Conservation (phyloP, 2,113 vertebrate genomes). For the Ardeotis arabs region DNA sequence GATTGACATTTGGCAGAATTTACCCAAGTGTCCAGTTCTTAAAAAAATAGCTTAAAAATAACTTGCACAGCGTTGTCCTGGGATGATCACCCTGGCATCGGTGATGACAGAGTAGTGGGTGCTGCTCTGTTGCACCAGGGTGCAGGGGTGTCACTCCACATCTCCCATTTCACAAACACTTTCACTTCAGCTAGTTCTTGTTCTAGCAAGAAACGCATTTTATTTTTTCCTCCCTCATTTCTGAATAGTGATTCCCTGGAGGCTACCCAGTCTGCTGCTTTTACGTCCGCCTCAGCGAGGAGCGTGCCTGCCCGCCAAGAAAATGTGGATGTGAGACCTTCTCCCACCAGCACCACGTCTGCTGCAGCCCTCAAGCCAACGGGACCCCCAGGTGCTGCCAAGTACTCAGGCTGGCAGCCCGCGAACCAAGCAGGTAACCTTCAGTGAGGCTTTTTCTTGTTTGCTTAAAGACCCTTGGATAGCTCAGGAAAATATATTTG, state of each 20-base stretch:
- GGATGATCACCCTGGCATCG: too few relatives aligned
- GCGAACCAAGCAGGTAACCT: slow-evolving; percentile 75
- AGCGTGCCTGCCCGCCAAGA: slow-evolving; percentile 72
- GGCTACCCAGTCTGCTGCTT: slow-evolving; percentile 52
- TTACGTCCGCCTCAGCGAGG: slow-evolving; percentile 56
- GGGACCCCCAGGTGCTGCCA: slow-evolving; percentile 53
- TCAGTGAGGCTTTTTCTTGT: neutral
- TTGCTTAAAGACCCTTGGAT: neutral
- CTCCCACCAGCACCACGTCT: neutral
- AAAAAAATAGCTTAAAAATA: neutral
- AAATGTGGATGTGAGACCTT: slow-evolving; percentile 21
- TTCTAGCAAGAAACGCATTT: neutral
- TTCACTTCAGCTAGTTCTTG: neutral
- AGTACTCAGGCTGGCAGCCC: slow-evolving; percentile 71
- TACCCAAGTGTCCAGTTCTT: neutral
- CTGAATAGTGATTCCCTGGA: slow-evolving; percentile 75
- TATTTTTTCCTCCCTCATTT: neutral
- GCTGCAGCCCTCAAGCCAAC: slow-evolving; percentile 48
- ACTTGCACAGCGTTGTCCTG: neutral
- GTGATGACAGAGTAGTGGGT: neutral
- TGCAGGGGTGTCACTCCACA: neutral
- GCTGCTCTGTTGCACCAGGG: neutral
- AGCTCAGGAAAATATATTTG: neutral
- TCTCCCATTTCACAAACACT: neutral
- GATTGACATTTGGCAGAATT: neutral